Percentiles rank a stretch among this genome's conserved stretches.
These are phyloP conservation scores for Percopsis omiscomaycus DNA, from an alignment of 2,797 vertebrate species.

Conservation along the genomic window DNA sequence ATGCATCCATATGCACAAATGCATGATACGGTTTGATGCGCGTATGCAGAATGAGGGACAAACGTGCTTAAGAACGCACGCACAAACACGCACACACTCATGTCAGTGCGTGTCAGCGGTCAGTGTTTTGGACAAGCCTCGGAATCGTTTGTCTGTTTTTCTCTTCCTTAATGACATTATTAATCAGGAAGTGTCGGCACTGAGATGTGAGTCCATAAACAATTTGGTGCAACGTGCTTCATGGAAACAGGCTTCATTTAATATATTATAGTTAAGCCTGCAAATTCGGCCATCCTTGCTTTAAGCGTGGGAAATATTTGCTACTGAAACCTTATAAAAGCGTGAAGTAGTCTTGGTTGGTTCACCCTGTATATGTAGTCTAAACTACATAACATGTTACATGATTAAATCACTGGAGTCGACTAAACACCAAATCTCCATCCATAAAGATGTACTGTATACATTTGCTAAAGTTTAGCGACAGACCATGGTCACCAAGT, in stretches of 20 bases:
- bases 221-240: conserved; percentile 75
- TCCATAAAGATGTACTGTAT: too few species aligned
- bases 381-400: too few species aligned
- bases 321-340: too few species aligned
- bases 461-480: too few species aligned
- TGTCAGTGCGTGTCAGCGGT: conserved; percentile 28
- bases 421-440: too few species aligned
- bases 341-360: too few species aligned
- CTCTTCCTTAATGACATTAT: conserved; percentile 73
- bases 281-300: conserved; percentile 41
- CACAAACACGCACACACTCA: conserved; percentile 6
- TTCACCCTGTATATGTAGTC: too few species aligned
- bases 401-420: too few species aligned
- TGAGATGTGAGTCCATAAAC: conserved; percentile 76
- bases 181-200: conserved; percentile 66
- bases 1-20: background rate
- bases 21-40: conserved; percentile 20
- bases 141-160: conserved; percentile 46
- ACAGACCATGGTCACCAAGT: too few species aligned
- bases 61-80: conserved; percentile 24
- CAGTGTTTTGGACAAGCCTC: conserved; percentile 45
- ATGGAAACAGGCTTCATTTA: conserved; percentile 70
- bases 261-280: conserved; percentile 64
- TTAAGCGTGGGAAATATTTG: conserved; percentile 4
- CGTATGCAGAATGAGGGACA: conserved; percentile 13